Evolutionary conservation across 2,113 vertebrate genomes (phyloP).

Genomic region (Sprattus sprattus): DNA sequence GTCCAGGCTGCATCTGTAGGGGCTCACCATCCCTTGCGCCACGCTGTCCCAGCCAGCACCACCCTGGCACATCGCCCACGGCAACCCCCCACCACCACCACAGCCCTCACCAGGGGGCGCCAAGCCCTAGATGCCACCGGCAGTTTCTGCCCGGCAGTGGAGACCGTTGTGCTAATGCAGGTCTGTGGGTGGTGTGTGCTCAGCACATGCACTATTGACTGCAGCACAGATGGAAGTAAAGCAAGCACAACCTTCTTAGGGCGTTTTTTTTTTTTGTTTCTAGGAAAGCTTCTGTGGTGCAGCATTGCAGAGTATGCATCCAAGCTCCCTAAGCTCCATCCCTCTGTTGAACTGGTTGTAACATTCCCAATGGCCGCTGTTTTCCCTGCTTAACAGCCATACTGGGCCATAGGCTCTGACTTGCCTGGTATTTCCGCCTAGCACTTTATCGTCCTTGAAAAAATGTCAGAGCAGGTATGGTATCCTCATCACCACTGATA

Average conservation of each 20-base stretch:
- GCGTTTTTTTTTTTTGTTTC: neutral
- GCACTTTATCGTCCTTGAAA: slow-evolving; percentile 10
- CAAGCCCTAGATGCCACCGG: neutral
- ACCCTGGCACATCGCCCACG: slow-evolving; percentile 33
- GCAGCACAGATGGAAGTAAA: neutral
- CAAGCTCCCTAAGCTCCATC: neutral
- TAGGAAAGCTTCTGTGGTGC: neutral
- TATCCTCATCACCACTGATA: neutral
- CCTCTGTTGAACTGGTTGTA: neutral
- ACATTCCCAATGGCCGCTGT: neutral
- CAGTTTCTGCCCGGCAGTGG: neutral
- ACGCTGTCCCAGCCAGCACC: slow-evolving; percentile 45
- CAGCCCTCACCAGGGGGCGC: slow-evolving; percentile 46
- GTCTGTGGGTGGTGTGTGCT: neutral
- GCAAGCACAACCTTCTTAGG: neutral
- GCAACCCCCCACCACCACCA: neutral
- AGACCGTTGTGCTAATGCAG: neutral
- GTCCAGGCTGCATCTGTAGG: slow-evolving; percentile 54
- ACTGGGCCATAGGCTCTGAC: neutral
- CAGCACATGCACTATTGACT: slow-evolving; percentile 6
- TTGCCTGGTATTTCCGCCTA: neutral
- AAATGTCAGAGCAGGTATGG: neutral
- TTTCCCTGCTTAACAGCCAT: neutral
- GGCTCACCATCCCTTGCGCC: slow-evolving; percentile 26
- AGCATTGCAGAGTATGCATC: neutral